Percentiles rank a stretch among this genome's conserved stretches.
Evolutionary conservation across 2,113 vertebrate species (phyloP).

Genomic region (Maccullochella peelii): DNA sequence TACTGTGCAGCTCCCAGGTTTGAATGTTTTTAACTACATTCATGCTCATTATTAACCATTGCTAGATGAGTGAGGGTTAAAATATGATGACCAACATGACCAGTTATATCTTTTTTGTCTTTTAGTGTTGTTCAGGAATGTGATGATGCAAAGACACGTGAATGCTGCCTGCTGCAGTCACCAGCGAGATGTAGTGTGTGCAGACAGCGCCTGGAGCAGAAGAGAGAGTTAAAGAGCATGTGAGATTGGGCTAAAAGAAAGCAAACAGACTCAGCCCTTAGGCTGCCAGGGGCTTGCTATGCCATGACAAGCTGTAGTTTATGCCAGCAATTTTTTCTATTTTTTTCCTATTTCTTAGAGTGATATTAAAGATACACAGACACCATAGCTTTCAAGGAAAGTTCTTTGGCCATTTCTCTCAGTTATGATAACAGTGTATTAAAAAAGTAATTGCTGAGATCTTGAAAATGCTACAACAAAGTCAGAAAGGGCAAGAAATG

Average conservation of each 20-base stretch:
- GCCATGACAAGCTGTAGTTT: conserved; percentile 30
- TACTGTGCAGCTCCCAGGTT: background rate
- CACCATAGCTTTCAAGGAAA: background rate
- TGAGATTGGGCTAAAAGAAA: conserved; percentile 59
- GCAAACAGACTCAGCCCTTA: conserved; percentile 56
- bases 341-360: background rate
- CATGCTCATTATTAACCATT: background rate
- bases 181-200: conserved; percentile 9
- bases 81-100: background rate
- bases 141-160: conserved; percentile 12
- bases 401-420: background rate
- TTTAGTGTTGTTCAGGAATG: background rate
- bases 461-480: background rate
- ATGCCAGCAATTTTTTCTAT: background rate
- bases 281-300: conserved; percentile 34
- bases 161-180: conserved; percentile 20
- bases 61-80: background rate
- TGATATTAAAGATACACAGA: background rate
- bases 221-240: conserved; percentile 41
- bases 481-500: background rate
- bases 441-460: background rate
- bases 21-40: background rate
- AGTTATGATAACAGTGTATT: background rate
- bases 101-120: background rate
- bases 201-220: conserved; percentile 45